Percentiles rank a stretch among this genome's conserved stretches.
Conservation (phyloP, 1,140 invertebrate genomes). For the Pseudachorutes palmiensis region DNA sequence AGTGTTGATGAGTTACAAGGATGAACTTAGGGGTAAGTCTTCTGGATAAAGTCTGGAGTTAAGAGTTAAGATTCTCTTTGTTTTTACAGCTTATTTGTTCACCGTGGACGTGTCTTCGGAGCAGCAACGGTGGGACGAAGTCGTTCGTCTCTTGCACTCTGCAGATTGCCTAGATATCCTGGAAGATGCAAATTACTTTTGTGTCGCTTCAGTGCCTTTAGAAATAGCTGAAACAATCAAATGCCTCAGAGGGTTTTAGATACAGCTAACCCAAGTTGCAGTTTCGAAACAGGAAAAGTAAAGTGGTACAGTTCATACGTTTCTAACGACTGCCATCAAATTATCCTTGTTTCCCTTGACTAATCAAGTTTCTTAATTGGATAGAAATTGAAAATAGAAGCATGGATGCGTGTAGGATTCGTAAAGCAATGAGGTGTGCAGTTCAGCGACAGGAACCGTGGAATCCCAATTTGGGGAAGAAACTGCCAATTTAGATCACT, state of each 20-base stretch:
- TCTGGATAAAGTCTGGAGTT: neutral
- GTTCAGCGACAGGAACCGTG: no score
- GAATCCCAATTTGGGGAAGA: no score
- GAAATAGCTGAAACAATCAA: neutral
- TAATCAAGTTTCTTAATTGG: neutral
- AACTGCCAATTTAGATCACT: no score
- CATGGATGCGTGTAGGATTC: neutral
- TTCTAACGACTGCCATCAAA: neutral
- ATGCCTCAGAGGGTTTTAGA: neutral
- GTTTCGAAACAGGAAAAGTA: no score
- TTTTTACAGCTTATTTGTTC: conserved; percentile 9
- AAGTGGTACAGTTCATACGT: neutral
- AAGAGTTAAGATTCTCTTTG: neutral
- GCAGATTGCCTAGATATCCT: neutral
- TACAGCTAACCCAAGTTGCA: neutral
- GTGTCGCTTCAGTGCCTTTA: neutral
- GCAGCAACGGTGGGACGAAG: conserved; percentile 4
- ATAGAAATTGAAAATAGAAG: neutral
- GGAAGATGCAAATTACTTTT: neutral
- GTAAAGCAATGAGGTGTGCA: neutral
- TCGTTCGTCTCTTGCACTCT: conserved; percentile 8
- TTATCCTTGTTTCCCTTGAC: no score
- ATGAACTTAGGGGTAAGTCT: conserved; percentile 1
- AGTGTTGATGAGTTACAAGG: neutral
- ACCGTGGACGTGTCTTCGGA: neutral